Evolutionary conservation across 1,140 invertebrate genomes (phyloP).

Genomic region (Drosophila cardini): DNA sequence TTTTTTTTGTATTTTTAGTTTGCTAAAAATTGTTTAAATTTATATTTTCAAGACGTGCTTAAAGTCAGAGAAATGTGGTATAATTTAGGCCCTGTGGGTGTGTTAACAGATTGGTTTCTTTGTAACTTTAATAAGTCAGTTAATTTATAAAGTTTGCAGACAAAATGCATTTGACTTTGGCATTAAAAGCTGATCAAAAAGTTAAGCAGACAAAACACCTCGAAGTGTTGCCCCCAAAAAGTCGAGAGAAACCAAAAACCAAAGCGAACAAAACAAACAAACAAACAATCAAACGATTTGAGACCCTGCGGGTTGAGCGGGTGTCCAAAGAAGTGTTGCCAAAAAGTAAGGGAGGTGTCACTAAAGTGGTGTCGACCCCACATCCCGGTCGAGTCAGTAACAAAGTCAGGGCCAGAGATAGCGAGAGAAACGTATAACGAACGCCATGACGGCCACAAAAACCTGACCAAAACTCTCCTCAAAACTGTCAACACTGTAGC

Average conservation of each 20-base stretch:
- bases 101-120: slow-evolving; percentile 34
- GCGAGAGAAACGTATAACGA: slow-evolving; percentile 15
- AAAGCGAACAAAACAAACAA: slow-evolving; percentile 41
- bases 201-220: slow-evolving; percentile 64
- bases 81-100: background rate
- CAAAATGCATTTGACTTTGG: slow-evolving; percentile 64
- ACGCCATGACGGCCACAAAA: slow-evolving; percentile 49
- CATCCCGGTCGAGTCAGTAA: slow-evolving; percentile 4
- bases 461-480: slow-evolving; percentile 50
- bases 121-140: slow-evolving; percentile 39
- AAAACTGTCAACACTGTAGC: slow-evolving; percentile 65
- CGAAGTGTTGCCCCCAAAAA: slow-evolving; percentile 38
- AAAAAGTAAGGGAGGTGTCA: slow-evolving; percentile 43
- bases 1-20: slow-evolving; percentile 31
- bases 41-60: background rate
- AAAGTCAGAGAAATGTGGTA: background rate
- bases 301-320: slow-evolving; percentile 11
- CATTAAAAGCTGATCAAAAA: slow-evolving; percentile 74
- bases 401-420: slow-evolving; percentile 28
- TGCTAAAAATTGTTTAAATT: background rate
- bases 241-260: slow-evolving; percentile 41
- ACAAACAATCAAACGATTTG: slow-evolving; percentile 13
- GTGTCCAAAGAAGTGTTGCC: slow-evolving; percentile 33
- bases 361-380: slow-evolving; percentile 37
- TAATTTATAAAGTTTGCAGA: slow-evolving; percentile 65